Conservation (phyloP, 1,140 invertebrate genomes). For the Musca domestica region DNA sequence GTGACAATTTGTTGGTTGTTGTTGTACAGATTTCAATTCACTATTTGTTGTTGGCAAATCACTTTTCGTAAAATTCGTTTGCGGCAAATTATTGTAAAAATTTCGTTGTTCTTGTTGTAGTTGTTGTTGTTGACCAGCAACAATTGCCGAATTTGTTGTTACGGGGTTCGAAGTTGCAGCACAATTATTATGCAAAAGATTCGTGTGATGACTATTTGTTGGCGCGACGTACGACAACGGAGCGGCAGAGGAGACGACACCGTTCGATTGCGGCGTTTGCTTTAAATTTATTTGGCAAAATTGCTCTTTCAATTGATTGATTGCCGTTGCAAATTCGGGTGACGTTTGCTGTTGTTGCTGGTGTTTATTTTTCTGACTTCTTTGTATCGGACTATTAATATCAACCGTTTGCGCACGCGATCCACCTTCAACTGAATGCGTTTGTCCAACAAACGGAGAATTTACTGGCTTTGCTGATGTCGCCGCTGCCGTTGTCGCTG, state of each 20-base stretch:
- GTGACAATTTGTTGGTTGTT: not conserved
- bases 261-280: not conserved
- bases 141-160: conserved; percentile 2
- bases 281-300: conserved; percentile 9
- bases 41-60: conserved; percentile 22
- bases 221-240: not conserved
- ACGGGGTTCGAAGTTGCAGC: too few relatives aligned
- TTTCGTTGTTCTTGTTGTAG: conserved; percentile 35
- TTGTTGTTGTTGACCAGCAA: conserved; percentile 17
- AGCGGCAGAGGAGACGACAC: not conserved
- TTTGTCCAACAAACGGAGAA: conserved; percentile 19
- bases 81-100: conserved; percentile 15
- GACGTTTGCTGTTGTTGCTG: not conserved
- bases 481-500: not conserved
- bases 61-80: not conserved
- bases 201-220: not conserved
- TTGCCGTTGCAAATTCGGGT: conserved; percentile 2
- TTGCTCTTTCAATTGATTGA: conserved; percentile 11
- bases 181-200: too few relatives aligned
- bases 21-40: conserved; percentile 9
- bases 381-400: conserved; percentile 16
- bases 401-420: conserved; percentile 36
- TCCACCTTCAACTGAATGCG: conserved; percentile 47
- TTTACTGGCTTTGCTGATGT: conserved; percentile 23
- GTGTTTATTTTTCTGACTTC: conserved; percentile 2